Conservation (phyloP, 2,113 vertebrate species). For the Caranx melampygus region DNA sequence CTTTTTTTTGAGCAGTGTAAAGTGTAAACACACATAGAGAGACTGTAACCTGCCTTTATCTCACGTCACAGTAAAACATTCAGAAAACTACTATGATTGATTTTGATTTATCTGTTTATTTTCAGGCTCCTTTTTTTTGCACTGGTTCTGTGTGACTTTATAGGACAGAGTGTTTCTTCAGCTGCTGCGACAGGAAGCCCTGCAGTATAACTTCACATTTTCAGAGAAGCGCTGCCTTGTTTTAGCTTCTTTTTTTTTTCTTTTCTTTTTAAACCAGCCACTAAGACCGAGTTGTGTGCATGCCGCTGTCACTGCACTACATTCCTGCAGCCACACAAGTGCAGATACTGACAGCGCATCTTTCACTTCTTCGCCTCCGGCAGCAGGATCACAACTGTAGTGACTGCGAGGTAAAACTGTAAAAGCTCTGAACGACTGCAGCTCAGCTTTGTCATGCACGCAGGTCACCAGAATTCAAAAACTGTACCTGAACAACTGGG, state of each 20-base stretch:
- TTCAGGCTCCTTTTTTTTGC: neutral
- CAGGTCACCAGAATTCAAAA: conserved; percentile 14
- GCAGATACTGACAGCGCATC: neutral
- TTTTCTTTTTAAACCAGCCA: neutral
- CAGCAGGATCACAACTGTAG: conserved; percentile 18
- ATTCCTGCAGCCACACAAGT: conserved; percentile 25
- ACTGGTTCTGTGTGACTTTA: neutral
- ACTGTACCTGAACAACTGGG: conserved; percentile 7
- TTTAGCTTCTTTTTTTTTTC: conserved; percentile 24
- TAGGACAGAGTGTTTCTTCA: conserved; percentile 4
- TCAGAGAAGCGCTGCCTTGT: conserved; percentile 24
- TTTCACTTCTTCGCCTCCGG: conserved; percentile 20
- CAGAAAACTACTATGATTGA: neutral
- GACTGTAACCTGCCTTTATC: neutral
- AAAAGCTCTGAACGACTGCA: conserved; percentile 19
- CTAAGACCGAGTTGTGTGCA: neutral
- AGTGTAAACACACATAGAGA: too few relatives aligned
- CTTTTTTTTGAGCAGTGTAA: too few relatives aligned
- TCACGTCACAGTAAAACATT: neutral
- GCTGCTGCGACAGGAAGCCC: conserved; percentile 10
- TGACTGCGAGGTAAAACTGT: neutral
- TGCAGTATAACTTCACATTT: conserved; percentile 7
- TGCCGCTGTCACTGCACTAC: conserved; percentile 15
- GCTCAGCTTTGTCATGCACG: conserved; percentile 33
- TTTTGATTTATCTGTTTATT: neutral